phyloP scores from a whole-genome alignment of 2,113 vertebrate species.

The Machaerirhynchus nigripectus region DNA sequence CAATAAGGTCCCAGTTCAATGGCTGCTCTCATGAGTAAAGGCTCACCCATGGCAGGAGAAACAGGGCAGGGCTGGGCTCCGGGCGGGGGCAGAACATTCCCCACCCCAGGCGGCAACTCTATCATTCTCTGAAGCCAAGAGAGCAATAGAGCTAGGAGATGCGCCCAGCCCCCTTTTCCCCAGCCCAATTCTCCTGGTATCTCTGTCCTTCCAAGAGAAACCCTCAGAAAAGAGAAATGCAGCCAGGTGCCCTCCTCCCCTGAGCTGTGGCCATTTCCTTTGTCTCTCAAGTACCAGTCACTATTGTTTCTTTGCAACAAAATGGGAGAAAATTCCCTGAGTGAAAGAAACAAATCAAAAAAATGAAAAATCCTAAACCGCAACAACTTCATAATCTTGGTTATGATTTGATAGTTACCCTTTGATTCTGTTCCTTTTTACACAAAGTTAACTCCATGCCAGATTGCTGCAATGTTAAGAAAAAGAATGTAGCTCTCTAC shows the following conservation, averaged over 20 bases:
- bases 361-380: not conserved
- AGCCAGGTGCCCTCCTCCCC: not conserved
- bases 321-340: not conserved
- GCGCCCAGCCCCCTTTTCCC: not conserved
- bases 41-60: not conserved
- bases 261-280: not conserved
- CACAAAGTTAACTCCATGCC: not conserved
- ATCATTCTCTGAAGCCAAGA: not conserved
- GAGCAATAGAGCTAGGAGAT: not conserved
- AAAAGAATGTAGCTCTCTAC: not conserved
- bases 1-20: no score
- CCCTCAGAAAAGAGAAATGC: not conserved
- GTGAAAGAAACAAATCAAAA: not conserved
- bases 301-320: not conserved
- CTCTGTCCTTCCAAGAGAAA: not conserved
- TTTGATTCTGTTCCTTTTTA: not conserved
- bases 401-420: not conserved
- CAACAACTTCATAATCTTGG: not conserved
- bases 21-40: not conserved
- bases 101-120: no score
- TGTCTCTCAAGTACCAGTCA: not conserved
- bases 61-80: not conserved
- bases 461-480: not conserved
- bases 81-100: fast-evolving
- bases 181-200: not conserved